Conservation (phyloP, 2,888 invertebrate genomes). For the Chrysolina haemoptera region DNA sequence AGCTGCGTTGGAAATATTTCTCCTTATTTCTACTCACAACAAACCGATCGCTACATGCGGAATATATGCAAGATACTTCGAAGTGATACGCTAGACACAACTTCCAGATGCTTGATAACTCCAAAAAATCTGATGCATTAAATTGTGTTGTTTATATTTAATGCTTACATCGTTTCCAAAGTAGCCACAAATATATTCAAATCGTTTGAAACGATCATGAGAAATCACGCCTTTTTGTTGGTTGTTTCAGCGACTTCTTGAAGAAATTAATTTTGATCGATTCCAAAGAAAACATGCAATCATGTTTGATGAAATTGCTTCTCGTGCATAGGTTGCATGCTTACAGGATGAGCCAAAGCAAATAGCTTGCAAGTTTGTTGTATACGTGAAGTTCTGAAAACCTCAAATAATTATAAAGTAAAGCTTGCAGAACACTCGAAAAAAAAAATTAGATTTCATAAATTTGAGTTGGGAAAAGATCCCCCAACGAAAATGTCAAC, state of each 20-base stretch:
- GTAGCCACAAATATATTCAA: not conserved
- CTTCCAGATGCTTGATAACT: slow-evolving; percentile 17
- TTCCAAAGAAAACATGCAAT: not conserved
- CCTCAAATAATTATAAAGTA: too few species aligned
- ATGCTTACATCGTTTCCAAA: not conserved
- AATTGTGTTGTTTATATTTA: slow-evolving; percentile 12
- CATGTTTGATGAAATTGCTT: too few species aligned
- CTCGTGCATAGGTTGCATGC: too few species aligned
- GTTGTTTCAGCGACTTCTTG: not conserved
- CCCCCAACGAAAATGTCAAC: too few species aligned
- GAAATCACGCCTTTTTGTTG: not conserved
- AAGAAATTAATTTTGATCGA: not conserved
- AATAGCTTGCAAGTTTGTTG: too few species aligned
- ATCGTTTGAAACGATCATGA: not conserved
- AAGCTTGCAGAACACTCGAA: too few species aligned
- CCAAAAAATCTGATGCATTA: slow-evolving; percentile 6
- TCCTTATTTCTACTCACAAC: slow-evolving; percentile 1
- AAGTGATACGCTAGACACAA: slow-evolving; percentile 10
- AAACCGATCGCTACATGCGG: not conserved
- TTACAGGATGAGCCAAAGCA: too few species aligned
- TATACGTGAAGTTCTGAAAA: too few species aligned
- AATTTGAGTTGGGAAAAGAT: too few species aligned
- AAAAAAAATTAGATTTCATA: too few species aligned
- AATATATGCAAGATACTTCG: slow-evolving; percentile 16
- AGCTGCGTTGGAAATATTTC: slow-evolving; percentile 22